Evolutionary conservation across 2,113 vertebrate species (phyloP).

Genomic region (Eclectus roratus): DNA sequence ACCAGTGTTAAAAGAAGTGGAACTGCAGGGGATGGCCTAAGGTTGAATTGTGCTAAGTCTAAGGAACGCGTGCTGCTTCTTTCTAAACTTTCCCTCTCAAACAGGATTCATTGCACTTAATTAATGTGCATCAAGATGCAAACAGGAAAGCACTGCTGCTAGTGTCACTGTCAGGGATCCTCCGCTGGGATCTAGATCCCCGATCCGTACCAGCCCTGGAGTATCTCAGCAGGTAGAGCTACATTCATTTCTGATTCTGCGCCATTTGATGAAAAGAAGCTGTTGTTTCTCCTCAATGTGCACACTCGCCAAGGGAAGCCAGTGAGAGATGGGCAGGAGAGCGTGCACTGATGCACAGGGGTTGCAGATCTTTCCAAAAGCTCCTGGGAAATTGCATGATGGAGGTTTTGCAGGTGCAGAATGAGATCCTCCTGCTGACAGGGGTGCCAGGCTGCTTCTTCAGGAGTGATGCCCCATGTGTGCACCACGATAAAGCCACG

Average conservation of each 20-base stretch:
- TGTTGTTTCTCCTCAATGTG: background rate
- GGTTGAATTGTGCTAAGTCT: background rate
- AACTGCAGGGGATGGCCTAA: background rate
- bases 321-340: rapidly evolving
- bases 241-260: rapidly evolving
- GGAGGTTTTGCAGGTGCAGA: background rate
- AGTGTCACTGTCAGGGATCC: background rate
- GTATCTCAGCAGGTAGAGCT: background rate
- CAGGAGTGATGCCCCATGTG: rapidly evolving
- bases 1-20: background rate
- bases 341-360: background rate
- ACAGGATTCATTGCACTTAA: background rate
- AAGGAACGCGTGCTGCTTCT: rapidly evolving
- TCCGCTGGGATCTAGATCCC: background rate
- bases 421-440: background rate
- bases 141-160: background rate
- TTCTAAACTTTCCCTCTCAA: background rate
- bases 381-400: background rate
- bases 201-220: background rate
- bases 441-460: background rate
- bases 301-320: background rate
- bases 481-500: rapidly evolving
- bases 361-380: background rate
- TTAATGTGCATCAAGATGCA: background rate
- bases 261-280: background rate